These are phyloP conservation scores for Tauraco erythrolophus DNA, from an alignment of 2,113 vertebrate genomes.

Conservation along the genomic window DNA sequence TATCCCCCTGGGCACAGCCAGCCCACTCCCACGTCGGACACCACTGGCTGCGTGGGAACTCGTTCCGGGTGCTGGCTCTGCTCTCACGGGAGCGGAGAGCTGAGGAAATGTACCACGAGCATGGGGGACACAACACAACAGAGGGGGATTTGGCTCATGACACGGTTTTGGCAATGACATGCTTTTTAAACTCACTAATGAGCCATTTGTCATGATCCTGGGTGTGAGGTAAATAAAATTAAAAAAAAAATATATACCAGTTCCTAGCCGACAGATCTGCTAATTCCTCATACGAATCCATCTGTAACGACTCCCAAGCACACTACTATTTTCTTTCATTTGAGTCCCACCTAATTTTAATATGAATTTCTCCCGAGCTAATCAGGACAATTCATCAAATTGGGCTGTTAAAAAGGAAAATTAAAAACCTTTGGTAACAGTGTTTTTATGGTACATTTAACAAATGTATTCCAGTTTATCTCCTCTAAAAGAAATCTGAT, in stretches of 20 bases:
- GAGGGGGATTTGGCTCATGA: neutral
- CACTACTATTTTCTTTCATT: neutral
- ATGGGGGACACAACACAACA: accelerated
- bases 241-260: neutral
- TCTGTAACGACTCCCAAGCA: neutral
- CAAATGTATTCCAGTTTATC: constrained; percentile 21
- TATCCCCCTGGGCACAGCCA: neutral
- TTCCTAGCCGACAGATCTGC: neutral
- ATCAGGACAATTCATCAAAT: constrained; percentile 32
- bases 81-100: accelerated
- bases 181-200: neutral
- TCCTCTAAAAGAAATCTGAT: neutral
- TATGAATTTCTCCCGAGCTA: neutral
- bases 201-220: neutral
- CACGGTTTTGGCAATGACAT: neutral
- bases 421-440: neutral
- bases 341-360: neutral
- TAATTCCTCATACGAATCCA: neutral
- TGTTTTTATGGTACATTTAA: constrained; percentile 50
- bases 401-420: neutral
- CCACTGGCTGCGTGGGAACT: accelerated
- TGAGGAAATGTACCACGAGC: accelerated
- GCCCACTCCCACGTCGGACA: accelerated
- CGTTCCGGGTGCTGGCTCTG: accelerated
- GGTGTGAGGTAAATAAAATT: neutral